These are phyloP conservation scores for Hystrix brachyura DNA, from an alignment of 2,113 vertebrate species.

Conservation along the genomic window DNA sequence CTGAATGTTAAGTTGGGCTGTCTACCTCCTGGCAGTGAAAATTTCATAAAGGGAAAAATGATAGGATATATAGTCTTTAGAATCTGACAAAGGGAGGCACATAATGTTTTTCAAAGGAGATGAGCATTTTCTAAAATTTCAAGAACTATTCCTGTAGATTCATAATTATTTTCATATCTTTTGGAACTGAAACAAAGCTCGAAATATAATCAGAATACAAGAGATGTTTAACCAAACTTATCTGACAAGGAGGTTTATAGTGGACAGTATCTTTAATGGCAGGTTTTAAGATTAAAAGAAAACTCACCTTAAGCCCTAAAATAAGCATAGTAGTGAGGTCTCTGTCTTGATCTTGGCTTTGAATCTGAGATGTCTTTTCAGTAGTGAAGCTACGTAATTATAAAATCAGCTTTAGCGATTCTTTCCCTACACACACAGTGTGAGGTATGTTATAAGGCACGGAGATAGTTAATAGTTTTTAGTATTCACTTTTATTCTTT, in stretches of 20 bases:
- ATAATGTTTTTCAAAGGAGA: conserved; percentile 58
- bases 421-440: neutral
- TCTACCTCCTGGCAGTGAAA: conserved; percentile 58
- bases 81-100: conserved; percentile 50
- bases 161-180: conserved; percentile 45
- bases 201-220: conserved; percentile 41
- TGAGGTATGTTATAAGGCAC: conserved; percentile 42
- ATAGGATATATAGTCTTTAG: conserved; percentile 20
- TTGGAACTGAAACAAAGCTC: conserved; percentile 52
- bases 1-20: conserved; percentile 68
- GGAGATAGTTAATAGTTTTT: conserved; percentile 76
- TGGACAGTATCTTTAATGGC: neutral
- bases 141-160: neutral
- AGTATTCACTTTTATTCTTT: conserved; percentile 75
- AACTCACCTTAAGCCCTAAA: conserved; percentile 8
- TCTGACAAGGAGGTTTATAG: neutral
- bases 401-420: conserved; percentile 13
- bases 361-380: conserved; percentile 46
- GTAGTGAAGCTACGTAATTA: conserved; percentile 23
- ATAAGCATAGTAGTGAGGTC: neutral
- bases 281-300: conserved; percentile 42
- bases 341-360: conserved; percentile 35
- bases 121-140: conserved; percentile 30
- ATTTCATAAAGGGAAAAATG: conserved; percentile 62
- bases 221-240: conserved; percentile 43